phyloP scores from a whole-genome alignment of 2,113 vertebrate species.

The Anguilla japonica region DNA sequence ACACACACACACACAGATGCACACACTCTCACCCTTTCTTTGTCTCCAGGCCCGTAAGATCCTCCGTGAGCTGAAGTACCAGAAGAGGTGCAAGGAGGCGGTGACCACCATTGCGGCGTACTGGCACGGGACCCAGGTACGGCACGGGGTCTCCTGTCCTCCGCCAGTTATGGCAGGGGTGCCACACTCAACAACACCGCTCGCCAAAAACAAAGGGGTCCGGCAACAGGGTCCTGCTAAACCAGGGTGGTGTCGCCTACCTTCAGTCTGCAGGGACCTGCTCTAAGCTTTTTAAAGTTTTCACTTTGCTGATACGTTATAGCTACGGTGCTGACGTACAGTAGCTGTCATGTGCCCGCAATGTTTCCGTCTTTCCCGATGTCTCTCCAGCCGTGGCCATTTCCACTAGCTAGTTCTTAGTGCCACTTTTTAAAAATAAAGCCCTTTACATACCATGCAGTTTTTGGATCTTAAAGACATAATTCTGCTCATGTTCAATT shows the following conservation, averaged over 20 bases:
- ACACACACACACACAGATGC: background rate
- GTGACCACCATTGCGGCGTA: conserved; percentile 88
- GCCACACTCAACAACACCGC: background rate
- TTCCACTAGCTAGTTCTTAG: background rate
- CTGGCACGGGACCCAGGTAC: conserved; percentile 95
- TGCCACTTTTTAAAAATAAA: background rate
- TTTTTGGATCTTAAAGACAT: background rate
- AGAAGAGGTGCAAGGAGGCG: conserved; percentile 89
- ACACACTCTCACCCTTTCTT: background rate
- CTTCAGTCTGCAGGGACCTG: background rate
- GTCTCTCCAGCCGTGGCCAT: background rate
- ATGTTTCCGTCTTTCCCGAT: background rate
- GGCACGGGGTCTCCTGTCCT: conserved; percentile 59
- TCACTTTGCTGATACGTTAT: background rate
- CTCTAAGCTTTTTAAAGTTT: background rate
- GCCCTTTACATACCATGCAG: background rate
- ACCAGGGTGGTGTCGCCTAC: background rate
- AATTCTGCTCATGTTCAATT: background rate
- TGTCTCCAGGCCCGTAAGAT: conserved; percentile 81
- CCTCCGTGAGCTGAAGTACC: conserved; percentile 88
- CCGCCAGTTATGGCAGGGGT: background rate
- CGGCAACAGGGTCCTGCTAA: background rate
- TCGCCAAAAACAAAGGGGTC: background rate
- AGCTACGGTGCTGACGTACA: background rate
- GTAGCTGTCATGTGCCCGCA: background rate